Evolutionary conservation across 2,113 vertebrate species (phyloP).

Genomic region (Porphyrio hochstetteri): DNA sequence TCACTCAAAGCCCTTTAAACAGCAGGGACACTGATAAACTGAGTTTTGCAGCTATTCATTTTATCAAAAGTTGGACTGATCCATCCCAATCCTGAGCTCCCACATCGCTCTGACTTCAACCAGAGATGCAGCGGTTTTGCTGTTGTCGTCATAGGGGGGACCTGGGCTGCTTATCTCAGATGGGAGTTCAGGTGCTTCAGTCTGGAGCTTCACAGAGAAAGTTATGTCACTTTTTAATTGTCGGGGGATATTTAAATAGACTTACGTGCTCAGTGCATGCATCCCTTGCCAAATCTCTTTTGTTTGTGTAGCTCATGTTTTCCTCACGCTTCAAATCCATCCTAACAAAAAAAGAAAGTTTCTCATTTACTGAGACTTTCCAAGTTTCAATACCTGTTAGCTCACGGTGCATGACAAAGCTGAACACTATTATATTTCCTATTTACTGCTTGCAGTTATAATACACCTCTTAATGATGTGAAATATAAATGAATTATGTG

Average conservation of each 20-base stretch:
- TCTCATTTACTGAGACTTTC: constrained; percentile 8
- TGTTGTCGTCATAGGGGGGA: rapidly evolving
- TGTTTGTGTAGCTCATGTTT: background rate
- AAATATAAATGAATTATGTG: constrained; percentile 56
- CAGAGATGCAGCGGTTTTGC: background rate
- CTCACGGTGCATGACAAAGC: constrained; percentile 40
- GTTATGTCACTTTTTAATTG: constrained; percentile 9
- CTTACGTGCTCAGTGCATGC: background rate
- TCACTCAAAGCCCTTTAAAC: background rate
- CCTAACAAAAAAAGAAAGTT: constrained; percentile 2
- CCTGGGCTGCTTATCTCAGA: background rate
- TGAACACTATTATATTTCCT: constrained; percentile 48
- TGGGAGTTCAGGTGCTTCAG: background rate
- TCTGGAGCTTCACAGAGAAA: background rate
- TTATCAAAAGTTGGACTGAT: background rate
- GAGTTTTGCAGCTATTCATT: background rate
- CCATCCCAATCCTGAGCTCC: background rate
- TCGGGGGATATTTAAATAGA: constrained; percentile 19
- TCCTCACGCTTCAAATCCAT: background rate
- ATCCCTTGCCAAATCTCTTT: background rate
- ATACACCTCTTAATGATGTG: constrained; percentile 50
- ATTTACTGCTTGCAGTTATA: constrained; percentile 39
- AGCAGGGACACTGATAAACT: background rate
- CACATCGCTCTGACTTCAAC: background rate
- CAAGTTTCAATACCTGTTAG: constrained; percentile 23